Conservation (phyloP, 2,888 invertebrate species). For the Chaitophorus viminalis region DNA sequence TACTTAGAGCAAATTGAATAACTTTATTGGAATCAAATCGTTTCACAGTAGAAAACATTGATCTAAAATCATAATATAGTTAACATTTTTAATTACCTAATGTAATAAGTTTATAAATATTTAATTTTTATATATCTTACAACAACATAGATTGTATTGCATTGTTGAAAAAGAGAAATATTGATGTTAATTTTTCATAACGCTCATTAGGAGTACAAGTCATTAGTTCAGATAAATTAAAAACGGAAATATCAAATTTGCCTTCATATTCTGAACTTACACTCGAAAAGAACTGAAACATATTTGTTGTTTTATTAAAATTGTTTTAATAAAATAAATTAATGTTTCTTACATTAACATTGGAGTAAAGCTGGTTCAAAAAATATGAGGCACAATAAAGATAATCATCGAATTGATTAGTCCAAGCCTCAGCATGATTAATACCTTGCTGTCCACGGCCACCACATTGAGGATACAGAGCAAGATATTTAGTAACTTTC, state of each 20-base stretch:
- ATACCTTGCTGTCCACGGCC: constrained; percentile 59
- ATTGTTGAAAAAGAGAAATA: constrained; percentile 47
- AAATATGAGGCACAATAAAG: constrained; percentile 58
- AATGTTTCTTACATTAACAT: constrained; percentile 52
- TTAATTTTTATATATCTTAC: constrained; percentile 43
- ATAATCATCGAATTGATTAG: constrained; percentile 55
- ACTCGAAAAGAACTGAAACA: constrained; percentile 26
- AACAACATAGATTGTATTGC: constrained; percentile 62
- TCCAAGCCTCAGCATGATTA: constrained; percentile 60
- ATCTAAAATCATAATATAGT: constrained; percentile 50
- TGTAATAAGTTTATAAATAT: neutral
- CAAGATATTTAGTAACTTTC: constrained; percentile 55
- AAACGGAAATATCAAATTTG: constrained; percentile 43
- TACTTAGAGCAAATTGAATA: constrained; percentile 59
- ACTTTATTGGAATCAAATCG: constrained; percentile 59
- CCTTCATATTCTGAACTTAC: constrained; percentile 33
- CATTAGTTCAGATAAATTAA: constrained; percentile 47
- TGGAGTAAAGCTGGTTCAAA: constrained; percentile 55
- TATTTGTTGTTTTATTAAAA: neutral
- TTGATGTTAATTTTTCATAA: constrained; percentile 54
- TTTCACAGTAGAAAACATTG: constrained; percentile 62
- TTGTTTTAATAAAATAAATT: neutral
- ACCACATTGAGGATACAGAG: constrained; percentile 56
- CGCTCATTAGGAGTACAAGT: constrained; percentile 45
- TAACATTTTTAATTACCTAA: constrained; percentile 17